Evolutionary conservation across 2,888 invertebrate genomes (phyloP), one percentile per base, ranked within the genome.

Genomic region (Andrena flavipes): DNA sequence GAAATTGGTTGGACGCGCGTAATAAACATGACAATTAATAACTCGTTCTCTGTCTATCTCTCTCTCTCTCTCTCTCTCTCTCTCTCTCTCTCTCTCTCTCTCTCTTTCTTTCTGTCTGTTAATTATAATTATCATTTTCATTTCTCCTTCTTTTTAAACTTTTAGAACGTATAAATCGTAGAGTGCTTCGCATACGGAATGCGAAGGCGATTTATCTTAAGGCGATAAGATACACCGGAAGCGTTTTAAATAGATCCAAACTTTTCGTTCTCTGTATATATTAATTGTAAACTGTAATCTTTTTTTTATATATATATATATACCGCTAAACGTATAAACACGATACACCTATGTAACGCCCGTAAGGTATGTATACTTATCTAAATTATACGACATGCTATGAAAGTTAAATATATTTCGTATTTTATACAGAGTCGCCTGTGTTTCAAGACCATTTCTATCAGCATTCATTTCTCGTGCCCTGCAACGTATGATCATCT

Each of bases 341-440:
- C 63, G 49, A 60, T 79, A 78, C 80, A 72, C 70, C 77, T 88
- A 80, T 80, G 71, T 80, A 87, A 84, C 80, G 82, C 80, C 76
- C 62, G 78, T 76, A 84, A 84, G 82, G 80, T 84, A 92, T 91
- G 91, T 92, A 92, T 89, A 91, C 91, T 91, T 93, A 90, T 91
- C 90, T 92, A 92, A 93, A 92, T 93, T 93, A 93, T 92, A 92
- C 90, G 88, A 92, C 90, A 89, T 91, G 89, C 90, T 92, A 91
- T 90, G 90, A 91, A 88, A 90, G 72, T 89, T 90, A 90, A 92
- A 92, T 92, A 93, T 92, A 92, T 92, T 93, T 93, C 92, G 88
- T 92, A 93, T 93, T 93, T 92, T 92, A 92, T 92, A 92, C 83
- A 91, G 65, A 7, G 33, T 71, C 68, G 56, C 68, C 63, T 69